phyloP scores from a whole-genome alignment of 2,888 invertebrate genomes.

The Carabus problematicus region DNA sequence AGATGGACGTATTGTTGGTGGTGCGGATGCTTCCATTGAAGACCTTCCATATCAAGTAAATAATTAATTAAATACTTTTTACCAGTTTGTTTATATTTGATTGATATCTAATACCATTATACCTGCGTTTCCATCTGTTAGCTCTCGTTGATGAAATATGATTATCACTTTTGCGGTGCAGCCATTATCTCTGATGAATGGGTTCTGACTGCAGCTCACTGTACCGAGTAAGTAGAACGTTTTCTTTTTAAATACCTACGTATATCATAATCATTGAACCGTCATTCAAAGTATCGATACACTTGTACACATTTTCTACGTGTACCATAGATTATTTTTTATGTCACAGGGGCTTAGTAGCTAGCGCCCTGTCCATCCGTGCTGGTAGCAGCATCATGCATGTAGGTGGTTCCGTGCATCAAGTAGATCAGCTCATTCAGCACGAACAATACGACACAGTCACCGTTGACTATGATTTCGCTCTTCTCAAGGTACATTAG shows the following conservation, averaged over 20 bases:
- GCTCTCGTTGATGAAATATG: slow-evolving; percentile 2
- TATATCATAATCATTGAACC: background rate
- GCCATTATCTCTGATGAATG: slow-evolving; percentile 25
- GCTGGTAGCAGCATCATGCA: background rate
- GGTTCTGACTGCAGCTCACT: slow-evolving; percentile 26
- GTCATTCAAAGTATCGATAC: background rate
- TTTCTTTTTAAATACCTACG: background rate
- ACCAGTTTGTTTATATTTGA: too few relatives aligned
- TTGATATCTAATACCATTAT: background rate
- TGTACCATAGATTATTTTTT: background rate
- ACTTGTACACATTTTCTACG: too few relatives aligned
- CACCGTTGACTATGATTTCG: background rate
- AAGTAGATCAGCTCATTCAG: background rate
- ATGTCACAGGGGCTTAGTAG: background rate
- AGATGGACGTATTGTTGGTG: slow-evolving; percentile 54
- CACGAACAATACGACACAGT: background rate
- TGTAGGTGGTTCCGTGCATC: background rate
- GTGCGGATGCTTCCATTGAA: slow-evolving; percentile 44
- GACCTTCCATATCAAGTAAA: slow-evolving; percentile 25
- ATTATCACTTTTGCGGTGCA: slow-evolving; percentile 17
- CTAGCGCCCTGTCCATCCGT: background rate
- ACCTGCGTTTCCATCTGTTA: background rate
- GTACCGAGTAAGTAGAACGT: slow-evolving; percentile 22
- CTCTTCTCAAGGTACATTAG: background rate
- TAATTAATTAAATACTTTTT: too few relatives aligned